Conservation (phyloP, 1,140 invertebrate species). For the Panulirus ornatus region DNA sequence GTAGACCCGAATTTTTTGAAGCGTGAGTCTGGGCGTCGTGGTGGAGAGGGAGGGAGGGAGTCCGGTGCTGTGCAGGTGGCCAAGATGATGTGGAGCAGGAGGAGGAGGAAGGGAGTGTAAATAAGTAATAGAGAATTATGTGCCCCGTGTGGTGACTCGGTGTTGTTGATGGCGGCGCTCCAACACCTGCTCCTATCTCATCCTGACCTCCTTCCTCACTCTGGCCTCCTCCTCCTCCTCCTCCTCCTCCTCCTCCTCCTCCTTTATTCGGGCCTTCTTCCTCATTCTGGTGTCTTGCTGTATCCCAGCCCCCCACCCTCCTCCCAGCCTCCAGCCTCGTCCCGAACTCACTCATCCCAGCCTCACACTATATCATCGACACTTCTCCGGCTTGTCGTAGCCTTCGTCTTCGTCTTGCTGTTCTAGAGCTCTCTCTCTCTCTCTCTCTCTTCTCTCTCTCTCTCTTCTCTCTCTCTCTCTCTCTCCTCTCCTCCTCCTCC, state of each 20-base stretch:
- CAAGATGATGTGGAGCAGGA: neutral
- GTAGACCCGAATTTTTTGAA: too few relatives aligned
- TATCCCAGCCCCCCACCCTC: neutral
- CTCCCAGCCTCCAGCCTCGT: neutral
- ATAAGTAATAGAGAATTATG: neutral
- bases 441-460: neutral
- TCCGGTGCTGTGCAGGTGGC: too few relatives aligned
- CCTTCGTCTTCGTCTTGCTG: too few relatives aligned
- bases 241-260: conserved; percentile 7
- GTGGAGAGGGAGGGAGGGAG: neutral
- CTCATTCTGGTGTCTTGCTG: neutral
- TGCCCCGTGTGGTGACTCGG: neutral
- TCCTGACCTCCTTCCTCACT: neutral
- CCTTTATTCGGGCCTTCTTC: neutral
- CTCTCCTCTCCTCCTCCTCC: conserved; percentile 3
- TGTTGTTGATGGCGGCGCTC: neutral
- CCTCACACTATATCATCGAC: neutral
- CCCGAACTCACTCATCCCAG: neutral
- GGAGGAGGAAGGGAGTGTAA: neutral
- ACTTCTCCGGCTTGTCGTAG: too few relatives aligned
- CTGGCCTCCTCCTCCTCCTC: conserved; percentile 18
- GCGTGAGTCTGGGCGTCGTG: neutral
- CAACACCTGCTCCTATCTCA: neutral
- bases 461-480: neutral
- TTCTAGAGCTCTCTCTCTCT: conserved; percentile 19